A percentile compares a stretch with the other conserved stretches of the same genome.
Evolutionary conservation across 2,888 invertebrate species (phyloP).

Genomic region (Coleophora flavipennella): DNA sequence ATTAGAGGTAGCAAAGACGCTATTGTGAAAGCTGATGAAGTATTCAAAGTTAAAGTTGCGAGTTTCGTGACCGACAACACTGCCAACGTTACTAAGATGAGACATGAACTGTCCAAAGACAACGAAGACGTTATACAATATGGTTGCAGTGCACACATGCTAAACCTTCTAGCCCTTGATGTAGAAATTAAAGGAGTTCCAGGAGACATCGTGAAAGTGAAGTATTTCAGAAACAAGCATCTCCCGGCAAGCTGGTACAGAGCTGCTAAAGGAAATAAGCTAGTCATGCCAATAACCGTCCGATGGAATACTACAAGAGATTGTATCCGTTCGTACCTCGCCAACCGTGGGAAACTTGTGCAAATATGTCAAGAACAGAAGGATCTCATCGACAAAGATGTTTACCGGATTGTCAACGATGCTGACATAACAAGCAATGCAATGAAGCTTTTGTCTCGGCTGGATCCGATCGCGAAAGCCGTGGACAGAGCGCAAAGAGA

Average conservation of each 20-base stretch:
- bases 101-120: constrained; percentile 1
- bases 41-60: constrained; percentile 1
- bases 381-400: constrained; percentile 11
- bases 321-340: constrained; percentile 10
- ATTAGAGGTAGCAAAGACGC: constrained; percentile 1
- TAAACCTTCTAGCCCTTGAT: constrained; percentile 15
- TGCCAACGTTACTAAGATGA: constrained; percentile 5
- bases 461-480: constrained; percentile 12
- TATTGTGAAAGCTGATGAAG: constrained; percentile 1
- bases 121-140: constrained; percentile 8
- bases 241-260: constrained; percentile 14
- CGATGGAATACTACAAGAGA: constrained; percentile 14
- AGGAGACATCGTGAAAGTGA: constrained; percentile 11
- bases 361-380: constrained; percentile 11
- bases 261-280: constrained; percentile 11
- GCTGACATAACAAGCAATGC: constrained; percentile 7
- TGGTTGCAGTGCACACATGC: constrained; percentile 9
- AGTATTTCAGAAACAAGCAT: constrained; percentile 17
- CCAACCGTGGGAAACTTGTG: constrained; percentile 11
- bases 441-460: constrained; percentile 7
- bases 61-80: constrained; percentile 9
- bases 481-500: constrained; percentile 9
- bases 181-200: constrained; percentile 13
- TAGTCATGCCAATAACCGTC: constrained; percentile 12
- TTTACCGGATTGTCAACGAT: constrained; percentile 10